Evolutionary conservation across 2,113 vertebrate genomes (phyloP).

Genomic region (Ammodramus savannarum): DNA sequence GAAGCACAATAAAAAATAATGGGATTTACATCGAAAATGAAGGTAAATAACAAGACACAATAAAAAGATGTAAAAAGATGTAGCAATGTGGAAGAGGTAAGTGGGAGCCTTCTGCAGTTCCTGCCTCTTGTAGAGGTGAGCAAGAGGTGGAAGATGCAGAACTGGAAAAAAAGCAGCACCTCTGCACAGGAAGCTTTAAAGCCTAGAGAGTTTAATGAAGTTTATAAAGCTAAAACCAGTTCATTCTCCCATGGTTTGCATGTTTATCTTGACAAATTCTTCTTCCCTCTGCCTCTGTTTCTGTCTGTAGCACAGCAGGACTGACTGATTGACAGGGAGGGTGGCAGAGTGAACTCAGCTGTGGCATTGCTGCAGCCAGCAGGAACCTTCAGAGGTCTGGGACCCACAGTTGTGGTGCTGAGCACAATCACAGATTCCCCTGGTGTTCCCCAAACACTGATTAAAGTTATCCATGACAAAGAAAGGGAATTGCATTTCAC

Average conservation of each 20-base stretch:
- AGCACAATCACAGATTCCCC: neutral
- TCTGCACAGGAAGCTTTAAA: rapidly evolving
- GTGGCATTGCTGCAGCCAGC: neutral
- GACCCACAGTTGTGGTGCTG: neutral
- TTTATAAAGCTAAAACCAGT: neutral
- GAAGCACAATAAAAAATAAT: neutral
- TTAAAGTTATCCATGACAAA: neutral
- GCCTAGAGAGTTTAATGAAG: neutral
- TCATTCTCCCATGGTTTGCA: neutral
- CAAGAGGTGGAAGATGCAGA: neutral
- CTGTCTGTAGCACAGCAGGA: neutral
- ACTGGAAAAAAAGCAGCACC: neutral
- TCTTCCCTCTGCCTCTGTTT: neutral
- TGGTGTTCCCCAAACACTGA: neutral
- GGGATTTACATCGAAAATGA: neutral
- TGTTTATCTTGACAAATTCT: neutral
- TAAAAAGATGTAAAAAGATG: neutral
- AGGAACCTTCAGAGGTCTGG: rapidly evolving
- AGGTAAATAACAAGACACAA: neutral
- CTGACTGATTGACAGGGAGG: neutral
- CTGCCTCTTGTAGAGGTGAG: neutral
- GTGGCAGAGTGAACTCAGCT: neutral
- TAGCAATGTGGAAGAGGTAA: neutral
- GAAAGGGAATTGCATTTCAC: neutral
- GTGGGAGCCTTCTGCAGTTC: neutral